Base-by-base conservation (phyloP, 2,797 vertebrate species). In the Poliocrania exsul region DNA sequence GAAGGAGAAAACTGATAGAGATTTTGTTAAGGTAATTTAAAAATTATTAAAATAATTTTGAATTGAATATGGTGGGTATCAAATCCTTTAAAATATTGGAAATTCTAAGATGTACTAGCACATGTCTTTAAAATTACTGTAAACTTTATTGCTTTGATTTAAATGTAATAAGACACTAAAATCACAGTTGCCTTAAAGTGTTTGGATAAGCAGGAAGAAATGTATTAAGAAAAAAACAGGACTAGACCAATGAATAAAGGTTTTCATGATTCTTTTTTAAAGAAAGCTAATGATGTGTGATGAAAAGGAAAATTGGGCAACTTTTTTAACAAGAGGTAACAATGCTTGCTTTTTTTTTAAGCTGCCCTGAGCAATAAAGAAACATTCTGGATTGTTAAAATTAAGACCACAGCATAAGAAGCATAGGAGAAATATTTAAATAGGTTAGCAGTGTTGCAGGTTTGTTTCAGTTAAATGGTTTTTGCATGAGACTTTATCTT, bases 1-100 rank as follows among this genome's bases (percentile, higher is more conserved):
- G 99, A 99, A 99, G 97, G 99, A 99, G 98, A 99, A 99, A 98
- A 99, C 99, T 40, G 99, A 99, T 95, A 98, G 99, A 97, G 99
- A 99, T 98, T 99, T 99, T 97, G 97, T 99, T 97, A 99, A 99
- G 99, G 99, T 99, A 98, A 98, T 94, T 73, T 77, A 67, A 95
- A 69, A 83, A 92, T 70, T 88, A 82, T 65, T 81, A 57, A 57
- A 95, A 92, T 66, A 87, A 81, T 61, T 92, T 79, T 70, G 28
- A 73, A 42, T 54, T 94, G 37, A 28, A 7, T 58, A 16, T 90
- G 62, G 9, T 2, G 21, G 73, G 14, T 92, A 77, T 75, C 23
- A 79, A 66, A 50, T 53, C 23, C 17, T 81, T 72, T 61, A 24
- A 81, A 94, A 92, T 13, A 25, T 7, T 13, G 38, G 37, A 82